Conservation (phyloP, 2,113 vertebrate species). For the Gallinago media region DNA sequence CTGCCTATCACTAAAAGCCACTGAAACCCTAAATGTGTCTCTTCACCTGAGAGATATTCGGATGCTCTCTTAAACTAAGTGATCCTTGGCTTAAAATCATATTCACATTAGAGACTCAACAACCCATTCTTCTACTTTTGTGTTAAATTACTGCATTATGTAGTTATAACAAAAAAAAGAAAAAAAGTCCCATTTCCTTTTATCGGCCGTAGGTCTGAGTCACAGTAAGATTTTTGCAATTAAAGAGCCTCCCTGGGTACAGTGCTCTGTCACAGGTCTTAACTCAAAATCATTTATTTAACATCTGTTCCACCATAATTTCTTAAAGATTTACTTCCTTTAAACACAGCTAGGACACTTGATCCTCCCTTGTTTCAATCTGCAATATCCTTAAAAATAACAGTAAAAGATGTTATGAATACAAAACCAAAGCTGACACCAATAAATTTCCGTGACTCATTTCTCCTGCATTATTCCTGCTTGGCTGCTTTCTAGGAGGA, state of each 20-base stretch:
- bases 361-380: conserved; percentile 75
- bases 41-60: not conserved
- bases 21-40: not conserved
- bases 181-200: not conserved
- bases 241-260: conserved; percentile 39
- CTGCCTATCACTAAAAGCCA: not conserved
- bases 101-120: not conserved
- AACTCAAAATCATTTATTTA: conserved; percentile 72
- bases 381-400: conserved; percentile 74
- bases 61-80: not conserved
- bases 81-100: not conserved
- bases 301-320: conserved; percentile 71
- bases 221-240: conserved; percentile 26
- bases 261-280: conserved; percentile 32
- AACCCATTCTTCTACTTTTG: not conserved
- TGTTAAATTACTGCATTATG: not conserved
- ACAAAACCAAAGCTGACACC: conserved; percentile 68
- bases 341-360: conserved; percentile 68
- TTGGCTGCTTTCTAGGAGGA: conserved; percentile 29
- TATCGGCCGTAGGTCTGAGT: conserved; percentile 19
- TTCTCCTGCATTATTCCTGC: conserved; percentile 64
- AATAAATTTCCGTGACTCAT: conserved; percentile 75
- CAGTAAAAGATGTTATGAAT: conserved; percentile 70
- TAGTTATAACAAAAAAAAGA: not conserved
- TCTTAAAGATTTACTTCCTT: conserved; percentile 76